Base-by-base conservation (phyloP, 1,140 invertebrate species). In the Lasioglossum albipes region DNA sequence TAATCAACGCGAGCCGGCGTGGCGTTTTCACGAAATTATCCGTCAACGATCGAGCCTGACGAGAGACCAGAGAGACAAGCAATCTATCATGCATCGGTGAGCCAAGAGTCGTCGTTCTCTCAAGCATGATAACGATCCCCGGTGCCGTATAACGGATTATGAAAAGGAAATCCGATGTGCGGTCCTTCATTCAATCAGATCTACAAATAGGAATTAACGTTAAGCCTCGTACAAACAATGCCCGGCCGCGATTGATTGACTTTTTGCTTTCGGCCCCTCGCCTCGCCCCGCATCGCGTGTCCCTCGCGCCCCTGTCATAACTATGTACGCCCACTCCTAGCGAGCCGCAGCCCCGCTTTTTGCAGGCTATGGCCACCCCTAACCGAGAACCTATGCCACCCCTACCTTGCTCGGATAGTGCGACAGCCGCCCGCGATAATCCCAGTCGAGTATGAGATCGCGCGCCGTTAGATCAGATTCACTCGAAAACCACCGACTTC, bases 191-290 rank as follows among this genome's bases (percentile, higher is more conserved):
- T 88, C 89, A 92, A 93, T 92, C 89, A 89, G 87, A 91, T 88
- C 87, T 89, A 90, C 91, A 93, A 92, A 92, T 91, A 92, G 89
- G 90, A 91, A 92, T 92, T 92, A 91, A 85, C 87, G 88, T 90
- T 92, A 87, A 93, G 91, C 91, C 87, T 80, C 86, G 85, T 89
- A 83, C 90, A 92, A 93, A 92, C 91, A 92, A 91, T 90, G 88
- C 82, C 6, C 86, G 83, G 73, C 70, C 81, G 59, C 84, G 87
- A 91, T 89, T 92, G 90, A 93, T 92, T 92, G 90, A 92, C 91
- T 93, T 93, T 93, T 91, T 88, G 88, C 89, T 88, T 85, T 69
- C 68, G 45, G 45, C 45, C 45, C 45, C 45, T 49, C 45, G 45
- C 61, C 54, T 42, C 41, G 2, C 62, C 20, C 12, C 45, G 75